These are phyloP conservation scores for Agrilus cyanescens DNA, from an alignment of 2,888 invertebrate species.

Conservation along the genomic window DNA sequence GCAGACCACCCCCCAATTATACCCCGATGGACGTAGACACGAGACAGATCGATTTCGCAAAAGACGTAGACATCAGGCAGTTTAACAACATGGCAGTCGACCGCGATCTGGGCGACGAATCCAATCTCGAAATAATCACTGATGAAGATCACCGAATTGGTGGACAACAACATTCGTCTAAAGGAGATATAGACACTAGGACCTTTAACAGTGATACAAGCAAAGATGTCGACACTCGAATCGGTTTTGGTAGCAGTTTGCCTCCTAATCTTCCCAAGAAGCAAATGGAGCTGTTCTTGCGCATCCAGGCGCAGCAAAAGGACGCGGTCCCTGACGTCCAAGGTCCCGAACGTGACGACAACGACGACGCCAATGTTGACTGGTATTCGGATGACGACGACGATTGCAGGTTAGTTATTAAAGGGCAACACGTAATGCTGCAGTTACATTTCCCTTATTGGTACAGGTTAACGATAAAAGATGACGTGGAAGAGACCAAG, in stretches of 20 bases:
- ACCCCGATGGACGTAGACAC: slow-evolving; percentile 10
- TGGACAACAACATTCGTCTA: slow-evolving; percentile 11
- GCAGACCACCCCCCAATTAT: slow-evolving; percentile 8
- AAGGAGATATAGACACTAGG: slow-evolving; percentile 9
- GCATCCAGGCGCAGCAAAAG: slow-evolving; percentile 54
- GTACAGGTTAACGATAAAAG: slow-evolving; percentile 31
- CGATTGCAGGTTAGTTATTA: slow-evolving; percentile 21
- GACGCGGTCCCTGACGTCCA: slow-evolving; percentile 35
- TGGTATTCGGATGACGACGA: slow-evolving; percentile 78
- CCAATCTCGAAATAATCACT: slow-evolving; percentile 16
- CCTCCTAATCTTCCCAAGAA: slow-evolving; percentile 49
- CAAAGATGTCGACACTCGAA: background rate
- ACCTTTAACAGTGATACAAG: background rate
- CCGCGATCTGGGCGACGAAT: slow-evolving; percentile 15
- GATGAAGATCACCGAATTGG: slow-evolving; percentile 12
- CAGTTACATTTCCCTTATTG: slow-evolving; percentile 19
- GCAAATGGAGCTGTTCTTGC: slow-evolving; percentile 51
- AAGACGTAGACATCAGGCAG: slow-evolving; percentile 37
- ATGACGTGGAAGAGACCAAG: slow-evolving; percentile 28
- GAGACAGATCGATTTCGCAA: slow-evolving; percentile 19
- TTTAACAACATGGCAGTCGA: slow-evolving; percentile 10
- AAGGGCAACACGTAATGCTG: slow-evolving; percentile 16
- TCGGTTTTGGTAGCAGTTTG: slow-evolving; percentile 20
- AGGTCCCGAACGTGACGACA: slow-evolving; percentile 10
- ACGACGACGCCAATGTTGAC: slow-evolving; percentile 34